Evolutionary conservation across 2,113 vertebrate species (phyloP).

Genomic region (Siphamia tubifer): DNA sequence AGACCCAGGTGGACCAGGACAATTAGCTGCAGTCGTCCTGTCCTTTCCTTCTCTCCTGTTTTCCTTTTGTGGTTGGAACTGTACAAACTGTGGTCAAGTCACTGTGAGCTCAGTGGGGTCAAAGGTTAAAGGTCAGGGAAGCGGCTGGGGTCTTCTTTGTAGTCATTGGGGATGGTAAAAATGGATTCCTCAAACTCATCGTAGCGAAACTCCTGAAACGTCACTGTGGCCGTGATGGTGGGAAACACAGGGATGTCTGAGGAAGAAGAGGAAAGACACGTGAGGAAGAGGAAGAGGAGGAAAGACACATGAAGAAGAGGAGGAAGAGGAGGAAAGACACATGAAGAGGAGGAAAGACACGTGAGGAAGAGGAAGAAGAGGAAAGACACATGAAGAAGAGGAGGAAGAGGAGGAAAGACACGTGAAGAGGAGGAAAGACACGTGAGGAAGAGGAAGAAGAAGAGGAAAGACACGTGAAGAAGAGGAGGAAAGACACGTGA

Average conservation of each 20-base stretch:
- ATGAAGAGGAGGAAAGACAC: too few relatives aligned
- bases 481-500: too few relatives aligned
- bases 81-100: not conserved
- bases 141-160: slow-evolving; percentile 97
- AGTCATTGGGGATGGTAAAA: slow-evolving; percentile 93
- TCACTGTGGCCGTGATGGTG: slow-evolving; percentile 98
- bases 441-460: too few relatives aligned
- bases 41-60: not conserved
- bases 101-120: not conserved
- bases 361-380: too few relatives aligned
- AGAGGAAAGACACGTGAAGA: too few relatives aligned
- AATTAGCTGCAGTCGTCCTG: not conserved
- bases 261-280: too few relatives aligned
- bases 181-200: slow-evolving; percentile 90
- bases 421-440: too few relatives aligned
- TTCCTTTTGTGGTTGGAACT: not conserved
- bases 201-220: slow-evolving; percentile 98
- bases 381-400: too few relatives aligned
- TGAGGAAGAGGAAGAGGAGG: too few relatives aligned
- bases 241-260: slow-evolving; percentile 97
- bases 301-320: too few relatives aligned
- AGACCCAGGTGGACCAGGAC: not conserved
- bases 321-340: too few relatives aligned
- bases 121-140: slow-evolving; percentile 93
- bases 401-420: too few relatives aligned